These are phyloP conservation scores for Bujurquina vittata DNA, from an alignment of 2,113 vertebrate species.

Conservation along the genomic window DNA sequence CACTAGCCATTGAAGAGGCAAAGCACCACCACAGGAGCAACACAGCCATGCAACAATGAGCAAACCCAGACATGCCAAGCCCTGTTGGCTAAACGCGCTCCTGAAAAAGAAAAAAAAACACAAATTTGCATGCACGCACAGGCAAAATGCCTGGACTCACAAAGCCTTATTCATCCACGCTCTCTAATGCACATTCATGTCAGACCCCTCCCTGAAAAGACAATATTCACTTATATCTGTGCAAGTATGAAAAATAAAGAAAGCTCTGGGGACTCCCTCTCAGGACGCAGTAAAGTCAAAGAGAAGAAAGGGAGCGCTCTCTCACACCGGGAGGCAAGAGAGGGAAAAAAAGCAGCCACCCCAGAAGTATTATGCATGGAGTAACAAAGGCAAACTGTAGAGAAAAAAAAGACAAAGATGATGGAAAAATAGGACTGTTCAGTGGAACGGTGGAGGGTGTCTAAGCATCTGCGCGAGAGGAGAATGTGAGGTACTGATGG, in stretches of 20 bases:
- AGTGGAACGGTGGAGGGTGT: background rate
- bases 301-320: conserved; percentile 55
- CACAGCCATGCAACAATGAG: conserved; percentile 9
- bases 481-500: background rate
- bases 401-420: background rate
- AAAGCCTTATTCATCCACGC: conserved; percentile 33
- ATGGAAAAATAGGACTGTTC: background rate
- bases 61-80: conserved; percentile 13
- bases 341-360: conserved; percentile 18
- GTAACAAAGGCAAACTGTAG: conserved; percentile 51
- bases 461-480: background rate
- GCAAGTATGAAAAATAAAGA: conserved; percentile 39
- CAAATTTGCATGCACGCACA: conserved; percentile 26
- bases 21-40: background rate
- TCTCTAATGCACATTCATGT: conserved; percentile 14
- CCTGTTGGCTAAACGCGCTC: conserved; percentile 38
- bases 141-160: conserved; percentile 21
- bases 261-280: conserved; percentile 65
- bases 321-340: conserved; percentile 36
- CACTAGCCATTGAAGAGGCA: conserved; percentile 8
- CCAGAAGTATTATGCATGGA: conserved; percentile 70
- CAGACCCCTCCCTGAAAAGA: conserved; percentile 6
- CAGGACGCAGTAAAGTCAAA: conserved; percentile 54
- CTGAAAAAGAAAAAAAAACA: background rate
- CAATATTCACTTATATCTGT: conserved; percentile 29